These are phyloP conservation scores for Phyto melanocephala DNA, from an alignment of 2,888 invertebrate species.

Conservation along the genomic window DNA sequence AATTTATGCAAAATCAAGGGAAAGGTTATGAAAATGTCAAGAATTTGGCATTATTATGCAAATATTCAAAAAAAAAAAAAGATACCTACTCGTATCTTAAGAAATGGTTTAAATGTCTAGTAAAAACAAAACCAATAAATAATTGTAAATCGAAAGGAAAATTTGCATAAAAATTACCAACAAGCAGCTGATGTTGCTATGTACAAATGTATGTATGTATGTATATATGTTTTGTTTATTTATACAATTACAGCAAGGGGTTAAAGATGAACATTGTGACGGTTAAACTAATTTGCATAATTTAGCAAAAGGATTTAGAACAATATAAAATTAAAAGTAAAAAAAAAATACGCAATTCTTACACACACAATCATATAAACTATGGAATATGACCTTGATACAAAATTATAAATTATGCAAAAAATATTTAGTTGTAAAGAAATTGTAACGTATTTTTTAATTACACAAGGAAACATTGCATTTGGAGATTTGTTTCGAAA, in stretches of 20 bases:
- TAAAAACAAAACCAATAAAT: conserved; percentile 46
- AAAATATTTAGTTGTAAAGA: not conserved
- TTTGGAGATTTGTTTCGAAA: not conserved
- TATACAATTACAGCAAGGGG: too few relatives aligned
- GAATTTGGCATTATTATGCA: conserved; percentile 52
- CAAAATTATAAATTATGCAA: conserved; percentile 13
- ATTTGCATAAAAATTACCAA: conserved; percentile 24
- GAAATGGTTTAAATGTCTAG: conserved; percentile 5
- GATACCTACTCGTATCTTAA: too few relatives aligned
- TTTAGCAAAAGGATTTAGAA: conserved; percentile 43
- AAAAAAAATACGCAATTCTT: conserved; percentile 24
- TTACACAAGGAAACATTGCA: not conserved
- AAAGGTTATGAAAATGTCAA: conserved; percentile 33
- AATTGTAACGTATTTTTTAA: conserved; percentile 34
- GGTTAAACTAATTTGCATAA: conserved; percentile 58
- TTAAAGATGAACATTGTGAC: not conserved
- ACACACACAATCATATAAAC: too few relatives aligned
- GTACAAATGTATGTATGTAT: not conserved
- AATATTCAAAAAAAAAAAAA: conserved; percentile 17
- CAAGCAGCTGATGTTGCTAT: not conserved
- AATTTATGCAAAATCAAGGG: conserved; percentile 44
- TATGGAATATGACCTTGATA: conserved; percentile 29
- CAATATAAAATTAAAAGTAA: not conserved
- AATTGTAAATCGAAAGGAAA: conserved; percentile 1
- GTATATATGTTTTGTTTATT: too few relatives aligned